A percentile compares a stretch with the other conserved stretches of the same genome.
Conservation (phyloP, 2,797 vertebrate species). For the Acestrorhynchus altus region DNA sequence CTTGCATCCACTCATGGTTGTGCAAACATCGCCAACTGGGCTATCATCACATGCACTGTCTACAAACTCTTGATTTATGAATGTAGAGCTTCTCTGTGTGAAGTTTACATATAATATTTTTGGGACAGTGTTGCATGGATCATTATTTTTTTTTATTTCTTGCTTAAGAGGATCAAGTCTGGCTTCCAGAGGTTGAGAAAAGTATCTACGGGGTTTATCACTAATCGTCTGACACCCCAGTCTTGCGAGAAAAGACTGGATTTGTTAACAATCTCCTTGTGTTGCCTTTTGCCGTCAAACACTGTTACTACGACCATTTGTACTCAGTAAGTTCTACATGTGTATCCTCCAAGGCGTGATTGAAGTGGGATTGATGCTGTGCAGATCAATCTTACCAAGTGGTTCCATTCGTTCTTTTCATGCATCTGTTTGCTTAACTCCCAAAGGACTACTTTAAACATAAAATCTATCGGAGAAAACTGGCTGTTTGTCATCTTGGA, state of each 20-base stretch:
- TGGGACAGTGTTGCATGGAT: not conserved
- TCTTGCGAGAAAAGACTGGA: not conserved
- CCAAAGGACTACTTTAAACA: conserved; percentile 27
- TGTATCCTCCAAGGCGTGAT: conserved; percentile 26
- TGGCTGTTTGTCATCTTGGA: conserved; percentile 29
- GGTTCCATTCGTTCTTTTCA: not conserved
- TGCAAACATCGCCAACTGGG: conserved; percentile 42
- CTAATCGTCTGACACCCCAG: not conserved
- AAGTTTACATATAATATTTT: not conserved
- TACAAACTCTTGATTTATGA: not conserved
- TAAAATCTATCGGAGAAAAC: conserved; percentile 37
- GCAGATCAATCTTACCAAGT: conserved; percentile 12
- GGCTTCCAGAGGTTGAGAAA: not conserved
- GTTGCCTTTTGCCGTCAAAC: not conserved
- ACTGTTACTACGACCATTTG: not conserved
- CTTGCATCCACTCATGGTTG: conserved; percentile 29
- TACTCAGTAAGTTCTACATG: not conserved
- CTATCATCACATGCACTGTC: conserved; percentile 19
- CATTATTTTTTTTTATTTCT: not conserved
- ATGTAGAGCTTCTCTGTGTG: not conserved
- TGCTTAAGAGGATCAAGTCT: not conserved
- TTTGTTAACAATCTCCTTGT: not conserved
- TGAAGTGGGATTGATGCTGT: conserved; percentile 16
- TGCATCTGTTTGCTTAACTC: conserved; percentile 3
- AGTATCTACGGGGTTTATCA: not conserved